Base-by-base conservation (phyloP, 2,888 invertebrate genomes). In the Latrodectus hesperus region DNA sequence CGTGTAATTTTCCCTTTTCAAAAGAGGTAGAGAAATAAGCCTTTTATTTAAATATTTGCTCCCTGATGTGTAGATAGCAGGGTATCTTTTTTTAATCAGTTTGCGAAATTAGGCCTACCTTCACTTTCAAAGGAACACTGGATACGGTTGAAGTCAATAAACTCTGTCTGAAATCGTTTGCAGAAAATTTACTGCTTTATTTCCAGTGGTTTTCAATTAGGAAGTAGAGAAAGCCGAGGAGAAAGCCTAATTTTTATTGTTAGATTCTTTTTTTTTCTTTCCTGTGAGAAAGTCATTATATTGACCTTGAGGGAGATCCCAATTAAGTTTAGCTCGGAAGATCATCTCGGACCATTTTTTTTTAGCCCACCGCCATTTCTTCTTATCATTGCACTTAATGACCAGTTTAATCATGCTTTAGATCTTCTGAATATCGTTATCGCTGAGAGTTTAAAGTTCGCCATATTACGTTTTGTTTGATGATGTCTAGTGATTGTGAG, bases 271-370 rank as follows among this genome's bases (percentile, higher is more conserved):
- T 22, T 60, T 60, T n/a, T 60, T 22, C 67, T 68, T 60, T 76
- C 38, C 60, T 65, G 73, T 49, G 53, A 17, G 52, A 73, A 52
- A 73, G 51, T 73, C 52, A 73, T 73, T 73, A 17, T 72, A 71
- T 73, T 80, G 80, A 80, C 80, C 80, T 80, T 80, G 72, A 80
- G 80, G 64, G 80, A 80, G 71, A 60, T 60, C 80, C 80, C 80
- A 80, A 80, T 80, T 80, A 80, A 80, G 60, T 60, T n/a, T 60
- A 60, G 60, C 60, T 16, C n/a, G 60, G 60, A 60, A 60, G 60
- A 60, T 60, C 60, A 16, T 16, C 60, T 60, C 11, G 12, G 38
- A 38, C n/a, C 60, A 16, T 60, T 11, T 60, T 60, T 60, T 60
- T 60, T 60, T 10, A 16, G 5, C 12, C n/a, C n/a, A 12, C 60